Base-by-base conservation (phyloP, 2,888 invertebrate species). In the Nematopogon swammerdamellus region DNA sequence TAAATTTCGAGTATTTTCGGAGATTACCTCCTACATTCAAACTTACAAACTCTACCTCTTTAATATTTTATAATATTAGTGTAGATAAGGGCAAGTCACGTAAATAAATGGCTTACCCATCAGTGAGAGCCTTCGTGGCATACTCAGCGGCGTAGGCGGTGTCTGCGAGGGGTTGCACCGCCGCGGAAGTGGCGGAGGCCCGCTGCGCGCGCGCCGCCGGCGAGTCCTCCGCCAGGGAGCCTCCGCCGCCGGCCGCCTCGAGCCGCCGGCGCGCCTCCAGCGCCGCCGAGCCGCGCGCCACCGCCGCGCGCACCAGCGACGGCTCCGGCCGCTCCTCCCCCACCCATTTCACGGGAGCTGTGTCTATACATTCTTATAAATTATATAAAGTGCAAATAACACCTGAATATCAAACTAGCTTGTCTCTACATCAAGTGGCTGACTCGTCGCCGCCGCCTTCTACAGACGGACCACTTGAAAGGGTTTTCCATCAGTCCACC, bases 191-290 rank as follows among this genome's bases (percentile, higher is more conserved):
- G 47, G 85, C 85, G 1, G 89, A 80, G 0, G 89, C 85, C 47
- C 84, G 80, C 60, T 89, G 91, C 48, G 91, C 91, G 43, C 85
- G 81, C 55, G 80, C 84, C 19, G 87, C 85, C 0, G 91, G 88
- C 4, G 85, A 83, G 51, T 84, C 73, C 0, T 69, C 56, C 1
- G 68, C 69, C 43, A 85, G 57, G 0, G 85, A 82, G 18, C 52
- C 62, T 6, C 74, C 60, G 5, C 36, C 36, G 11, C 52, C 50
- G 2, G 53, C 46, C 29, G 70, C 71, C 55, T 91, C 89, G 4
- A 85, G 67, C 16, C 72, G 64, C 51, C 81, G 74, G 3, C 85
- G 76, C 46, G 80, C 69, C 1, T 70, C 64, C 8, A 91, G 70
- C 0, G 85, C 86, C 18, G 70, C 72, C 19, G 81, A 72, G 0